Percentiles rank a stretch among this genome's conserved stretches.
phyloP scores from a whole-genome alignment of 2,888 invertebrate genomes.

The Oligia fasciuncula region DNA sequence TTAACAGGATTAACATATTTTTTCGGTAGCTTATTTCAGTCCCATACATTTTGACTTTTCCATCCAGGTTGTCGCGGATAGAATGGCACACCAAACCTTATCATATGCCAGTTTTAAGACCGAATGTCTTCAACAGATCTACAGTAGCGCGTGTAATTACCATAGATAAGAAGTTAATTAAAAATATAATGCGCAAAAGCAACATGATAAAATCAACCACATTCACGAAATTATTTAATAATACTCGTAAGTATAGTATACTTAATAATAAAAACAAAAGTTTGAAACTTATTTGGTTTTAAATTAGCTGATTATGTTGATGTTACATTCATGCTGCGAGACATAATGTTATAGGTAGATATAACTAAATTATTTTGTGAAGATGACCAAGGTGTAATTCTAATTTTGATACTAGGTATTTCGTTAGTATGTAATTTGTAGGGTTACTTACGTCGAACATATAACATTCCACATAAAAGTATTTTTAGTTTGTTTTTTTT shows the following conservation, averaged over 20 bases:
- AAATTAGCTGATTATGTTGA: slow-evolving; percentile 16
- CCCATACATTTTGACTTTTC: background rate
- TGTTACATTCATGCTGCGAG: background rate
- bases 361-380: background rate
- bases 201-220: slow-evolving; percentile 39
- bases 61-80: too few relatives aligned
- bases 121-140: background rate
- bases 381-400: background rate
- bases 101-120: background rate
- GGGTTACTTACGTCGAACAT: background rate
- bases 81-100: background rate
- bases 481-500: background rate
- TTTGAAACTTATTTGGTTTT: slow-evolving; percentile 9
- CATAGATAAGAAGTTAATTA: slow-evolving; percentile 43
- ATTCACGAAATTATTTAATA: slow-evolving; percentile 16
- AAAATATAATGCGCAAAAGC: slow-evolving; percentile 58
- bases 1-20: background rate
- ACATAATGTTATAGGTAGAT: background rate
- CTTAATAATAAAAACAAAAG: slow-evolving; percentile 26
- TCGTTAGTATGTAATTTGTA: background rate
- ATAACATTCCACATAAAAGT: background rate
- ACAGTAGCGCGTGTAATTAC: slow-evolving; percentile 25
- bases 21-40: background rate
- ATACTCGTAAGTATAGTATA: slow-evolving; percentile 16
- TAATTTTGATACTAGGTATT: background rate